Percentiles rank a stretch among this genome's conserved stretches.
Conservation (phyloP, 1,140 invertebrate species). For the Magallana angulata region DNA sequence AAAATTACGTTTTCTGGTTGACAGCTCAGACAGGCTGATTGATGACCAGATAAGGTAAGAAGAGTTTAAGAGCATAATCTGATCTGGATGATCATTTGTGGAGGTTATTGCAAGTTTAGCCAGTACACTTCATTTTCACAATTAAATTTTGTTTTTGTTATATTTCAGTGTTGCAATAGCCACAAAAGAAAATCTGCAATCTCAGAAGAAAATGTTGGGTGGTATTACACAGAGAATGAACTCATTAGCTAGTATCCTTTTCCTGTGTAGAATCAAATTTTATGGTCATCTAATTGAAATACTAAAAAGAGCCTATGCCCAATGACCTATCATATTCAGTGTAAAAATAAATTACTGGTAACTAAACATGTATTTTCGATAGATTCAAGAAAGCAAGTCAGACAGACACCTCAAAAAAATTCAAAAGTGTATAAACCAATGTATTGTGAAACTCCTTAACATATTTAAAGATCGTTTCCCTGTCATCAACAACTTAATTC, state of each 20-base stretch:
- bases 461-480: slow-evolving; percentile 87
- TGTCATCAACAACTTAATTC: slow-evolving; percentile 92
- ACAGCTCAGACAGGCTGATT: slow-evolving; percentile 93
- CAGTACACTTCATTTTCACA: no score
- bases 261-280: neutral
- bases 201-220: slow-evolving; percentile 93
- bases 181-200: slow-evolving; percentile 93
- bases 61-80: neutral
- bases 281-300: neutral
- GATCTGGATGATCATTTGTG: neutral
- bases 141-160: slow-evolving; percentile 7
- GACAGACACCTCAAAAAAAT: no score
- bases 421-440: no score
- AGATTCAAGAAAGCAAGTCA: no score
- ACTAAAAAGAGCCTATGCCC: no score
- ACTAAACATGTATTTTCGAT: no score
- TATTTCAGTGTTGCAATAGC: slow-evolving; percentile 91
- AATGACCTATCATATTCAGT: no score
- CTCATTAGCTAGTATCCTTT: slow-evolving; percentile 87
- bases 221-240: slow-evolving; percentile 94
- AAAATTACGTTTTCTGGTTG: neutral
- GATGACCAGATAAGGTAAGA: slow-evolving; percentile 93
- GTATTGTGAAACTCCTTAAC: slow-evolving; percentile 62
- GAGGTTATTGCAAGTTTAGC: no score
- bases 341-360: no score